Conservation (phyloP, 1,140 invertebrate genomes). For the Cherax quadricarinatus region DNA sequence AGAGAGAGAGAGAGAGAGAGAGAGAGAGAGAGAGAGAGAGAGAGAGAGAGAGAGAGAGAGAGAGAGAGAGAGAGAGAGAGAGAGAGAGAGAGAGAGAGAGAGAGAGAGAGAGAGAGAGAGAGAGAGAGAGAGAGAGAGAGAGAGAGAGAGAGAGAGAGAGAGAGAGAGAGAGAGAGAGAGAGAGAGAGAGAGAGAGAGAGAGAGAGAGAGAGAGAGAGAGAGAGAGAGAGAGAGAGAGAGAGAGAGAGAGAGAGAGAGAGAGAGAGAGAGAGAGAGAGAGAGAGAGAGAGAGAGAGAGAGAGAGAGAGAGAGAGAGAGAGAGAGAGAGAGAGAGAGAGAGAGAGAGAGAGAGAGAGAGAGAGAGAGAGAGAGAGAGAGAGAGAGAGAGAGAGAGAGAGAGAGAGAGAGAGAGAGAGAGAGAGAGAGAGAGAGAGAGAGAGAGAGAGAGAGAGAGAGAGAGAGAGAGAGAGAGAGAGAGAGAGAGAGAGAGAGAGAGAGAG, state of each 20-base stretch:
- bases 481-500: too few relatives aligned
- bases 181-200: conserved; percentile 19
- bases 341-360: too few relatives aligned
- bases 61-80: conserved; percentile 11
- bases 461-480: too few relatives aligned
- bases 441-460: neutral
- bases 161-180: neutral
- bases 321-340: conserved; percentile 13
- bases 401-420: conserved; percentile 19
- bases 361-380: too few relatives aligned
- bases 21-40: too few relatives aligned
- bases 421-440: conserved; percentile 19
- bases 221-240: neutral
- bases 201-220: conserved; percentile 19
- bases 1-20: neutral
- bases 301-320: conserved; percentile 19
- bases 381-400: neutral
- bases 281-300: conserved; percentile 11
- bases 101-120: conserved; percentile 13
- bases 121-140: too few relatives aligned
- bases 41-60: too few relatives aligned
- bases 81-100: conserved; percentile 19
- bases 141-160: too few relatives aligned
- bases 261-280: too few relatives aligned
- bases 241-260: too few relatives aligned